Conservation (phyloP, 2,113 vertebrate species). For the Phrynosoma platyrhinos region DNA sequence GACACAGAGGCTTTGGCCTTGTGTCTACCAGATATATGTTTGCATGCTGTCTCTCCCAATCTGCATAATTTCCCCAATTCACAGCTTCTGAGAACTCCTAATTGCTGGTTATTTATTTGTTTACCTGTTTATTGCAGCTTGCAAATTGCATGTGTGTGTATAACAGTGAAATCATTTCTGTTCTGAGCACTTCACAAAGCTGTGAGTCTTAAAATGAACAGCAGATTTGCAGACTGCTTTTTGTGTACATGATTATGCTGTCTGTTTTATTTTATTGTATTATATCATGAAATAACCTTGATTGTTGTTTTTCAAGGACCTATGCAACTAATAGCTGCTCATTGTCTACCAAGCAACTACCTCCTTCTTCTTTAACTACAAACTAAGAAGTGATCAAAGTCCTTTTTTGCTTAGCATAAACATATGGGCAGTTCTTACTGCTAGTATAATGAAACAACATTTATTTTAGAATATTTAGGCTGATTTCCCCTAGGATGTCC, state of each 20-base stretch:
- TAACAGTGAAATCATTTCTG: slow-evolving; percentile 64
- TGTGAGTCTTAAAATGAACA: slow-evolving; percentile 65
- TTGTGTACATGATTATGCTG: slow-evolving; percentile 54
- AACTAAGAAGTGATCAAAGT: slow-evolving; percentile 70
- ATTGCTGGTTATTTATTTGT: slow-evolving; percentile 74
- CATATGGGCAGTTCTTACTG: slow-evolving; percentile 70
- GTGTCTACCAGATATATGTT: slow-evolving; percentile 53
- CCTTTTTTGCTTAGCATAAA: slow-evolving; percentile 76
- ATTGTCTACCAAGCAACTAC: slow-evolving; percentile 58
- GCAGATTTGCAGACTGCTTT: slow-evolving; percentile 51
- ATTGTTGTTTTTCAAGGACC: slow-evolving; percentile 73
- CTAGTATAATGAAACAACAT: slow-evolving; percentile 46
- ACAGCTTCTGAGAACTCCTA: slow-evolving; percentile 71
- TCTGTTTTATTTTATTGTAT: slow-evolving; percentile 59
- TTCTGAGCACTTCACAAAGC: slow-evolving; percentile 63
- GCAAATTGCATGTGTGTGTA: slow-evolving; percentile 43
- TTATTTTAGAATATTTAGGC: slow-evolving; percentile 67
- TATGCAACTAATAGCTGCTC: slow-evolving; percentile 68
- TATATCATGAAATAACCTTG: slow-evolving; percentile 75
- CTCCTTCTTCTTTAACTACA: slow-evolving; percentile 63
- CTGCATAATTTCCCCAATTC: slow-evolving; percentile 63
- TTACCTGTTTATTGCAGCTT: slow-evolving; percentile 67
- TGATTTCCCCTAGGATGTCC: slow-evolving; percentile 61
- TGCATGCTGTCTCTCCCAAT: slow-evolving; percentile 68
- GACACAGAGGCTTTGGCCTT: slow-evolving; percentile 59